Base-by-base conservation (phyloP, 2,113 vertebrate species). In the Enhydra lutris region DNA sequence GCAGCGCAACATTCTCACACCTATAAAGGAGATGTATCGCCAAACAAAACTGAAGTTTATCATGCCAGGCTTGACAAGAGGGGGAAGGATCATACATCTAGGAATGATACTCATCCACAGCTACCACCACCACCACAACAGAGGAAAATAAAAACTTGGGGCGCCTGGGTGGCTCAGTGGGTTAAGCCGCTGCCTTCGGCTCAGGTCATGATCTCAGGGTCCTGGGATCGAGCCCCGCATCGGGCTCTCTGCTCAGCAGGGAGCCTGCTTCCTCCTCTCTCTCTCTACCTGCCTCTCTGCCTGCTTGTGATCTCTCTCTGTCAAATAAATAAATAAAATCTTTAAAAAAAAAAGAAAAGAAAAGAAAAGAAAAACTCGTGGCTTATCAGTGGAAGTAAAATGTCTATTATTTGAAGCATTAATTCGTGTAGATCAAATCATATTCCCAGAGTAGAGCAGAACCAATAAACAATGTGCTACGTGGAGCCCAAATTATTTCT, bases 41-140 rank as follows among this genome's bases (percentile, higher is more conserved):
- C n/a, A 92, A 50, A 14, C 29, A 71, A 90, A 96, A 90, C 74
- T 55, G 55, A 96, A 96, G 34, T 29, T 82, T 39, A 47, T 78
- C 55, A 15, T 45, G 24, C 24, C 50, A 18, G 52, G 6, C 21
- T 65, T 67, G 61, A 84, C 47, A 84, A 65, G 36, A 24, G 89
- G 67, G 11, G 7, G 26, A 36, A 63, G 31, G 87, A 69, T 15
- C 61, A 59, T 34, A 61, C 13, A 36, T 50, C 39, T 52, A 17
- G 85, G 31, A 80, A 87, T 21, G 18, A 59, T 76, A 36, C 50
- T 92, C 29, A 93, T 36, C 34, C 14, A 76, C 7, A 63, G 20
- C 18, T 11, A 74, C 39, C 21, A n/a, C 6, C 15, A n/a, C 34
- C 26, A 79, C 14, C 21, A 29, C 7, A 78, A 31, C 12, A 65